Percentiles rank a stretch among this genome's conserved stretches.
Evolutionary conservation across 92 coral and sea anemone genomes (phyloP).

Genomic region (Chrysogorgia sp.): DNA sequence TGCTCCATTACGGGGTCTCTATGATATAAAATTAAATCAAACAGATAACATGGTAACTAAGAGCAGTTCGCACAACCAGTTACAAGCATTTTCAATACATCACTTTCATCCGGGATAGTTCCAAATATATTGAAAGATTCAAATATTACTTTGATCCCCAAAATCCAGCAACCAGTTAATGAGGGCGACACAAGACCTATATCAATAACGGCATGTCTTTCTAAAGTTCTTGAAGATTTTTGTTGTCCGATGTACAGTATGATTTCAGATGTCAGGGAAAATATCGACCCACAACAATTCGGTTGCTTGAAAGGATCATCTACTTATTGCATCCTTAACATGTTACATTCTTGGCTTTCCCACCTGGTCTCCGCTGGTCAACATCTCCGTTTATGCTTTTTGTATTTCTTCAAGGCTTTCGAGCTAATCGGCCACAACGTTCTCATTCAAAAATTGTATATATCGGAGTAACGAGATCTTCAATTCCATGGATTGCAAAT

Average conservation of each 20-base stretch:
- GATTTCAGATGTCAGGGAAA: constrained; percentile 26
- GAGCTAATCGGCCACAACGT: constrained; percentile 42
- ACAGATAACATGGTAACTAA: no score
- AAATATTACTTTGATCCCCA: constrained; percentile 12
- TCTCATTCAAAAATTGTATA: constrained; percentile 31
- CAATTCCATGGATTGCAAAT: constrained; percentile 45
- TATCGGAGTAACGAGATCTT: constrained; percentile 27
- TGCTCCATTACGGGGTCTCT: no score
- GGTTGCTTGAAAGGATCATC: constrained; percentile 44
- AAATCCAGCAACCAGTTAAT: constrained; percentile 17
- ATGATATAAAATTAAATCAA: no score
- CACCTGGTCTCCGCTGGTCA: constrained; percentile 39
- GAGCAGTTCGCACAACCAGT: no score
- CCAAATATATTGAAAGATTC: no score
- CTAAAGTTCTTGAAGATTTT: constrained; percentile 38
- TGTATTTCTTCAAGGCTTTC: constrained; percentile 48
- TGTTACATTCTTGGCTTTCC: constrained; percentile 57
- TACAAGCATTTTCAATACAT: no score
- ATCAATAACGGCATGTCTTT: constrained; percentile 28
- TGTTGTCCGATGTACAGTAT: constrained; percentile 42
- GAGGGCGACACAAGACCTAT: constrained; percentile 42
- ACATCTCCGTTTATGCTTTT: constrained; percentile 45
- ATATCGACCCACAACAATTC: constrained; percentile 45
- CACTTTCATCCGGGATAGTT: no score
- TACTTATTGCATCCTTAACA: constrained; percentile 36